Evolutionary conservation across 30 jellyfish, hydroid and myxozoan species (phyloP).

Genomic region (Morbakka virulenta): DNA sequence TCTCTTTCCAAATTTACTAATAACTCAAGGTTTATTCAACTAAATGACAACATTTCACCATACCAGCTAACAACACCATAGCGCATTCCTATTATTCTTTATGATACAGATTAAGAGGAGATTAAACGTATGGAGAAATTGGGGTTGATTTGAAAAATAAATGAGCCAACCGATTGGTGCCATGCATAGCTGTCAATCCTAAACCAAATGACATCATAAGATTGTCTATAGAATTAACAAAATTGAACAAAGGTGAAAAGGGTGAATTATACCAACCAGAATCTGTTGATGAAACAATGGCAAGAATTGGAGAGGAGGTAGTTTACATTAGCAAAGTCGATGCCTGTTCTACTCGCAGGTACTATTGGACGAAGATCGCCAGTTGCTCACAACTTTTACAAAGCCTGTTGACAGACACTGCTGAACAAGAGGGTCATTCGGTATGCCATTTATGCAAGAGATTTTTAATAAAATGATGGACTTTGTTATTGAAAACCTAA

Average conservation of each 20-base stretch:
- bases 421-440: too few species aligned
- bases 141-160: constrained; percentile 40
- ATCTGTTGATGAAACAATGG: too few species aligned
- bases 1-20: too few species aligned
- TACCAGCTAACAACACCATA: too few species aligned
- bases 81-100: constrained; percentile 21
- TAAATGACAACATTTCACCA: too few species aligned
- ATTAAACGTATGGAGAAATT: constrained; percentile 17
- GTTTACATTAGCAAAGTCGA: too few species aligned
- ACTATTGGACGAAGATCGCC: constrained; percentile 35
- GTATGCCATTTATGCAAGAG: too few species aligned
- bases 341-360: constrained; percentile 72
- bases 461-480: too few species aligned
- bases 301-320: too few species aligned
- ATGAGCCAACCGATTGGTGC: constrained; percentile 62
- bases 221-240: constrained; percentile 33
- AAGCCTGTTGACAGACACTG: constrained; percentile 67
- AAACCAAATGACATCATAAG: constrained; percentile 11
- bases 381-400: constrained; percentile 50
- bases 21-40: too few species aligned
- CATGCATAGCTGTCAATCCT: constrained; percentile 29
- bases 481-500: too few species aligned
- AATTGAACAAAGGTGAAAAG: not conserved
- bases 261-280: constrained; percentile 31
- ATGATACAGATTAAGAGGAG: constrained; percentile 21